These are phyloP conservation scores for Pectinophora gossypiella DNA, from an alignment of 1,140 invertebrate genomes.

Conservation along the genomic window DNA sequence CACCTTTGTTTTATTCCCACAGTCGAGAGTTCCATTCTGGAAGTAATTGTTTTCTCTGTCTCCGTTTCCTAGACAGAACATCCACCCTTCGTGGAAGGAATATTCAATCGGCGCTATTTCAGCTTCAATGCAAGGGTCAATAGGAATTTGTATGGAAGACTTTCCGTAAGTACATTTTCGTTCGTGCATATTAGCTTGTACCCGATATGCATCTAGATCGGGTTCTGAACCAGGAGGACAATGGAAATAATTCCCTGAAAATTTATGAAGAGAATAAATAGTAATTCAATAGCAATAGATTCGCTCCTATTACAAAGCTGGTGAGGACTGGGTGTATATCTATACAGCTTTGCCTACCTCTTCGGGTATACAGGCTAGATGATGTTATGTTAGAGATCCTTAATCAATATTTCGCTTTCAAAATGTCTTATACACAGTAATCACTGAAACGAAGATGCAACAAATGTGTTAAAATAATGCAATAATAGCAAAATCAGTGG, in stretches of 20 bases:
- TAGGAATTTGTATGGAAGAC: slow-evolving; percentile 38
- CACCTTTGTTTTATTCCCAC: slow-evolving; percentile 67
- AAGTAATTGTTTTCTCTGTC: slow-evolving; percentile 67
- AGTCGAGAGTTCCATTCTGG: slow-evolving; percentile 63
- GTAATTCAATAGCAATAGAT: too few relatives aligned
- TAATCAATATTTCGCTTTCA: too few relatives aligned
- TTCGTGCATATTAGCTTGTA: slow-evolving; percentile 66
- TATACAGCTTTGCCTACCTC: too few relatives aligned
- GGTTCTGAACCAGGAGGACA: slow-evolving; percentile 59
- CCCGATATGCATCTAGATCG: slow-evolving; percentile 55
- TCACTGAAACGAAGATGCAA: too few relatives aligned
- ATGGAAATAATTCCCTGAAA: slow-evolving; percentile 54
- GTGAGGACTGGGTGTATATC: too few relatives aligned
- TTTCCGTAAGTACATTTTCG: slow-evolving; percentile 57
- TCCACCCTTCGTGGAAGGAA: slow-evolving; percentile 66
- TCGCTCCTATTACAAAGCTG: too few relatives aligned
- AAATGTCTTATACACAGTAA: too few relatives aligned
- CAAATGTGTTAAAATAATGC: too few relatives aligned
- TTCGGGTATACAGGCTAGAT: too few relatives aligned
- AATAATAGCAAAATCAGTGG: too few relatives aligned
- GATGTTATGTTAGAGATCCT: too few relatives aligned
- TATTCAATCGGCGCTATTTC: slow-evolving; percentile 65
- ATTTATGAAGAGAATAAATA: not conserved
- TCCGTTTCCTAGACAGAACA: slow-evolving; percentile 65
- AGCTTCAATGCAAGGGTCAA: slow-evolving; percentile 64